Percentiles rank a stretch among this genome's conserved stretches.
phyloP scores from a whole-genome alignment of 2,888 invertebrate species.

The Eupithecia subfuscata region DNA sequence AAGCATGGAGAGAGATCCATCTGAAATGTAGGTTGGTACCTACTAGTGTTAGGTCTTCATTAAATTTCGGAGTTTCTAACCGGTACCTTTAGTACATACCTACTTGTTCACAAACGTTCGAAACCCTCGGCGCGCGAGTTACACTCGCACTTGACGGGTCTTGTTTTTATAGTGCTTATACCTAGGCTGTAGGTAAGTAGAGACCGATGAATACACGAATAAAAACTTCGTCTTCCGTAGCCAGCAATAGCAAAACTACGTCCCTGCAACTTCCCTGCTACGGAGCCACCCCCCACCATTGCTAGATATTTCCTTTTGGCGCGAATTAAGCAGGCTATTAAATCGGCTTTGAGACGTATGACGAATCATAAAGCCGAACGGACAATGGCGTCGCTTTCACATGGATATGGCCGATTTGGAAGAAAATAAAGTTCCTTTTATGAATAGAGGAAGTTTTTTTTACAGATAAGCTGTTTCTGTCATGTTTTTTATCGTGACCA shows the following conservation, averaged over 20 bases:
- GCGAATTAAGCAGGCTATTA: conserved; percentile 82
- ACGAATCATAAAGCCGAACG: conserved; percentile 74
- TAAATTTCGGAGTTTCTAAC: too few relatives aligned
- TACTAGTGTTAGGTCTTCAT: too few relatives aligned
- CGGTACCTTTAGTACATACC: too few relatives aligned
- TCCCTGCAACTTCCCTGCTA: conserved; percentile 5
- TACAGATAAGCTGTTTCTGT: conserved; percentile 42
- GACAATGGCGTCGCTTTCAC: conserved; percentile 67
- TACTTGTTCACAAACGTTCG: too few relatives aligned
- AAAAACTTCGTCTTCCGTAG: not conserved
- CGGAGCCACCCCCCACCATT: conserved; percentile 60
- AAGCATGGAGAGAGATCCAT: too few relatives aligned
- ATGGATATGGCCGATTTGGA: conserved; percentile 62
- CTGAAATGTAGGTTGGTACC: too few relatives aligned
- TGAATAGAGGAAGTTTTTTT: conserved; percentile 48
- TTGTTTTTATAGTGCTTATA: not conserved
- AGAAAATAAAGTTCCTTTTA: conserved; percentile 56
- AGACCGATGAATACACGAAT: not conserved
- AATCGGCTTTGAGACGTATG: conserved; percentile 77
- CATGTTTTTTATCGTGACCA: conserved; percentile 46
- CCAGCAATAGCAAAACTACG: not conserved
- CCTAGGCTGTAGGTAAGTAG: not conserved
- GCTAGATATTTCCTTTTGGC: conserved; percentile 75
- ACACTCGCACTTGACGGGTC: too few relatives aligned
- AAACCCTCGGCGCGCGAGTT: too few relatives aligned